A percentile compares a stretch with the other conserved stretches of the same genome.
phyloP scores from a whole-genome alignment of 2,113 vertebrate species.

The Protobothrops flavoviridis region DNA sequence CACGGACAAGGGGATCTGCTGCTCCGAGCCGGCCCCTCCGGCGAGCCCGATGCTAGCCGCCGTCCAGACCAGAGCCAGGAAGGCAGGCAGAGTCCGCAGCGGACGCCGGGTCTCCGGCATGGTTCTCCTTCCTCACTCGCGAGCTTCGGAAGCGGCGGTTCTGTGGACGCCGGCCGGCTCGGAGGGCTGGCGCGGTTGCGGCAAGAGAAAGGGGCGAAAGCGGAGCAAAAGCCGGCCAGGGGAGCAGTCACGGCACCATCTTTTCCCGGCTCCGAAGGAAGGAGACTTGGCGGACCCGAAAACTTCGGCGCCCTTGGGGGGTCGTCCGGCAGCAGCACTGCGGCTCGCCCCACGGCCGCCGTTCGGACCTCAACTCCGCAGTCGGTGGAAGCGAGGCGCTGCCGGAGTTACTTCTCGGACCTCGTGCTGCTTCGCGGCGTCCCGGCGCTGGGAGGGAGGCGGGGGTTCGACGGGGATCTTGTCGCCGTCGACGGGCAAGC shows the following conservation, averaged over 20 bases:
- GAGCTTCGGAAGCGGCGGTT: neutral
- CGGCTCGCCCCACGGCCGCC: neutral
- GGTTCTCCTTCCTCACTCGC: conserved; percentile 43
- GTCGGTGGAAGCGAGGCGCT: conserved; percentile 52
- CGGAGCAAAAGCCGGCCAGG: neutral
- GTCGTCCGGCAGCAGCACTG: conserved; percentile 63
- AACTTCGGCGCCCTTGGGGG: conserved; percentile 75
- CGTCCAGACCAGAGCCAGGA: conserved; percentile 77
- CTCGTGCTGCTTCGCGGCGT: conserved; percentile 67
- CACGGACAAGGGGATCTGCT: conserved; percentile 95
- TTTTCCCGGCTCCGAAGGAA: conserved; percentile 53
- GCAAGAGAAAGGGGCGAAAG: conserved; percentile 20
- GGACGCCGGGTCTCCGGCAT: conserved; percentile 69
- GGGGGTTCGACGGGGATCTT: conserved; percentile 17
- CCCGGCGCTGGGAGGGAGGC: conserved; percentile 65
- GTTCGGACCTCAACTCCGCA: conserved; percentile 2
- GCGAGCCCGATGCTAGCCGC: conserved; percentile 74
- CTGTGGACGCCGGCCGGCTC: conserved; percentile 24
- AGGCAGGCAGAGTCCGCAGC: conserved; percentile 58
- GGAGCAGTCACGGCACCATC: conserved; percentile 61
- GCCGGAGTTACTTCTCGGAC: conserved; percentile 51
- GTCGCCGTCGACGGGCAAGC: neutral
- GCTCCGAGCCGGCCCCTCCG: conserved; percentile 82
- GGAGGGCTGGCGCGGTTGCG: conserved; percentile 11
- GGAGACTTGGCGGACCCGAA: conserved; percentile 60